phyloP scores from a whole-genome alignment of 2,797 vertebrate species.

The Eulemur albifrons region DNA sequence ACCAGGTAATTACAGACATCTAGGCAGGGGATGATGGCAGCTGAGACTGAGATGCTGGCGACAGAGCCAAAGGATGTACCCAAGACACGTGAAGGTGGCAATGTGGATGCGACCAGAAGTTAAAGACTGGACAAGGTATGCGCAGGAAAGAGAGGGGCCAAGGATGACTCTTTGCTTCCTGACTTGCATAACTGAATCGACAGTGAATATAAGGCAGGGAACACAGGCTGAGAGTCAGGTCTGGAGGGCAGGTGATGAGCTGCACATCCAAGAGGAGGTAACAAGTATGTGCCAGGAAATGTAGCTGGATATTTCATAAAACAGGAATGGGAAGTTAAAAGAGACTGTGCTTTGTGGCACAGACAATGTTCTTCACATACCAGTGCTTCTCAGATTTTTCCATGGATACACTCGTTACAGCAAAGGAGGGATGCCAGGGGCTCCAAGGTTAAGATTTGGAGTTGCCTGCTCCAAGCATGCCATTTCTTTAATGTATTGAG shows the following conservation, averaged over 20 bases:
- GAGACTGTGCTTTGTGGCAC: rapidly evolving
- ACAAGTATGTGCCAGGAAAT: not conserved
- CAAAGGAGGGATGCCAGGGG: not conserved
- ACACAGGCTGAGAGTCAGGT: not conserved
- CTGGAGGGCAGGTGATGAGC: not conserved
- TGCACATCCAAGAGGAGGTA: not conserved
- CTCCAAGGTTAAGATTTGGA: not conserved
- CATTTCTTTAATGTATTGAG: not conserved
- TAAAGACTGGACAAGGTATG: not conserved
- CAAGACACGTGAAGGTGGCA: not conserved
- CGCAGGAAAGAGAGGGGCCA: not conserved
- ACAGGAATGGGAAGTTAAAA: no score
- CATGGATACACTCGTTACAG: not conserved
- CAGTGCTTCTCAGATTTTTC: not conserved
- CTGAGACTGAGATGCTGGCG: not conserved
- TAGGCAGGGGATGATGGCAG: not conserved
- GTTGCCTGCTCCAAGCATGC: not conserved
- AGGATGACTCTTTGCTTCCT: not conserved
- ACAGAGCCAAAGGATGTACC: not conserved
- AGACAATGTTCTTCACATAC: not conserved
- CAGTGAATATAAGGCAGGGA: not conserved
- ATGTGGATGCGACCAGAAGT: not conserved
- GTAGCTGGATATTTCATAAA: not conserved
- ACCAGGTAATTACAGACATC: not conserved
- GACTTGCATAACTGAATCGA: not conserved